Evolutionary conservation across 53 echinoderm and acorn worm species (phyloP).

Genomic region (Holothuria scabra): DNA sequence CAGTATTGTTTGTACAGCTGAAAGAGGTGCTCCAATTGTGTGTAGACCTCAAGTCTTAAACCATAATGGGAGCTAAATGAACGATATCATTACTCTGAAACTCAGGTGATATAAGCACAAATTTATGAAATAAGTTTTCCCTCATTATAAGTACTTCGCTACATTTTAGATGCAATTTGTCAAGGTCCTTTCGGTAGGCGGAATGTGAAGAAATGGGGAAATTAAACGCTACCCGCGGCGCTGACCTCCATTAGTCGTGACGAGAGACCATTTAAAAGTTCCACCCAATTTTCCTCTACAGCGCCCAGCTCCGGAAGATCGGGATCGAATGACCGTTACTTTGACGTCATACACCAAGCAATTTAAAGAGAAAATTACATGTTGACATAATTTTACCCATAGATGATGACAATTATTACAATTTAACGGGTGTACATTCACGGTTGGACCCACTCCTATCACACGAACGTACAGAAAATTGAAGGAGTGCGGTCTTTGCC

Average conservation of each 20-base stretch:
- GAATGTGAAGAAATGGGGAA: background rate
- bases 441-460: background rate
- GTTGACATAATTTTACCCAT: conserved; percentile 16
- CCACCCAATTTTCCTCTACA: background rate
- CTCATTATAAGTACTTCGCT: too few species aligned
- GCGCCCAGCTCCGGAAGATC: conserved; percentile 1
- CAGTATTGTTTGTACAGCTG: too few species aligned
- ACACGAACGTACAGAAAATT: background rate
- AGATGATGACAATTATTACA: conserved; percentile 31
- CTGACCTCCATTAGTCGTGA: conserved; percentile 12
- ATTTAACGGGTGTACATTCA: conserved; percentile 40
- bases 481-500: conserved; percentile 4
- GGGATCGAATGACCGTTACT: conserved; percentile 7
- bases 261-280: conserved; percentile 15
- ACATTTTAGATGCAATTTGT: too few species aligned
- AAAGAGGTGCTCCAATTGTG: too few species aligned
- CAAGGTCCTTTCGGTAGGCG: background rate
- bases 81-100: too few species aligned
- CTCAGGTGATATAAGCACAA: too few species aligned
- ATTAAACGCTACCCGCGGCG: conserved; percentile 30
- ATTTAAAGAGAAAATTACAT: conserved; percentile 10
- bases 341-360: conserved; percentile 19
- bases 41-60: too few species aligned
- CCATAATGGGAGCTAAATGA: too few species aligned
- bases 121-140: too few species aligned